Conservation (phyloP, 2,888 invertebrate genomes). For the Carcina quercana region DNA sequence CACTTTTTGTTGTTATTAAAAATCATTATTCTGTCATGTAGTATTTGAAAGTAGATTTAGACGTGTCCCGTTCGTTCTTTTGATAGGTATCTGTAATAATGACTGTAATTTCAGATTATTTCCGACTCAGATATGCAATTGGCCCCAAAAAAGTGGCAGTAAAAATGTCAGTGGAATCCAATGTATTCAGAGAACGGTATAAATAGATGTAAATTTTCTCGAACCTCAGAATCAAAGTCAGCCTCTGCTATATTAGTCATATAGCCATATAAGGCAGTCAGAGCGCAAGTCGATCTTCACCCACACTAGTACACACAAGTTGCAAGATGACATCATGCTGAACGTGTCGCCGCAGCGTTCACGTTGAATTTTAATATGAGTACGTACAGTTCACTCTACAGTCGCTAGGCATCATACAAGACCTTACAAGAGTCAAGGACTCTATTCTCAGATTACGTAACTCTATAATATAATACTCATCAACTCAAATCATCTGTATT, state of each 20-base stretch:
- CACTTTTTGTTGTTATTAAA: conserved; percentile 64
- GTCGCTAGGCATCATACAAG: conserved; percentile 29
- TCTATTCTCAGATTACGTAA: conserved; percentile 29
- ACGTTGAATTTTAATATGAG: conserved; percentile 68
- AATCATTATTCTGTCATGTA: conserved; percentile 48
- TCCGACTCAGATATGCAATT: conserved; percentile 1
- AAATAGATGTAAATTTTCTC: not conserved
- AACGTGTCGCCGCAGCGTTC: conserved; percentile 27
- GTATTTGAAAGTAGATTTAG: conserved; percentile 37
- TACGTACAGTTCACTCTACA: conserved; percentile 36
- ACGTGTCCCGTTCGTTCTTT: conserved; percentile 12
- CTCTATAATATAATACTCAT: no score
- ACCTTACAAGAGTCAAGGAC: conserved; percentile 37
- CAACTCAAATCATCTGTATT: conserved; percentile 4
- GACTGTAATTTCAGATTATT: conserved; percentile 6
- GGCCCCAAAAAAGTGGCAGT: not conserved
- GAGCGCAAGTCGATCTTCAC: conserved; percentile 30
- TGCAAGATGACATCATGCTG: conserved; percentile 55
- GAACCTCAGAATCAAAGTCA: conserved; percentile 46
- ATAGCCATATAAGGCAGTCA: conserved; percentile 57
- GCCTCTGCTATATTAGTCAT: conserved; percentile 55
- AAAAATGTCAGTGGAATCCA: not conserved
- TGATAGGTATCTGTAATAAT: conserved; percentile 7
- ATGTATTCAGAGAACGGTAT: not conserved
- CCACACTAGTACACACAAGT: conserved; percentile 42